phyloP scores from a whole-genome alignment of 2,888 invertebrate species.

The Sipha maydis region DNA sequence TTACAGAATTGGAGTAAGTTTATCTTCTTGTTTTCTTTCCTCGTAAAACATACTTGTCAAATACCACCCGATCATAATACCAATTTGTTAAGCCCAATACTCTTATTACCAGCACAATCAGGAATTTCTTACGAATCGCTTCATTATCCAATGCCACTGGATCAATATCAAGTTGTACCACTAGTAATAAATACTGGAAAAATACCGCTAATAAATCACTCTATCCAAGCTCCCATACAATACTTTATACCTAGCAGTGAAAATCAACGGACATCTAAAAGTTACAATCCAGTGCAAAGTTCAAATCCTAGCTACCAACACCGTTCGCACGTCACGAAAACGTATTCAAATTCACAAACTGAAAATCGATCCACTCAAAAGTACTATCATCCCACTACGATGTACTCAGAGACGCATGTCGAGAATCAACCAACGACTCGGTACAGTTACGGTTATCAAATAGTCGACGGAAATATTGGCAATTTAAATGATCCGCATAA shows the following conservation, averaged over 20 bases:
- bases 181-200: constrained; percentile 27
- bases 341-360: not conserved
- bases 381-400: not conserved
- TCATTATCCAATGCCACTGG: constrained; percentile 32
- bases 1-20: constrained; percentile 26
- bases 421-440: constrained; percentile 47
- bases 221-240: constrained; percentile 29
- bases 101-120: not conserved
- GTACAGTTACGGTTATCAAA: constrained; percentile 65
- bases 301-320: not conserved
- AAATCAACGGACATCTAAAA: not conserved
- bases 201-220: constrained; percentile 41
- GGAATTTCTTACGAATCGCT: constrained; percentile 47
- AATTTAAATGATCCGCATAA: constrained; percentile 66
- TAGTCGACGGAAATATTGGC: constrained; percentile 63
- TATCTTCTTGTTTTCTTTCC: not conserved
- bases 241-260: constrained; percentile 3
- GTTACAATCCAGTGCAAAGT: not conserved
- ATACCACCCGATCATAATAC: not conserved
- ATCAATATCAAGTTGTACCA: constrained; percentile 34
- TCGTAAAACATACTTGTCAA: not conserved
- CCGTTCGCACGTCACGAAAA: not conserved
- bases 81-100: not conserved
- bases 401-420: constrained; percentile 4
- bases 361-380: not conserved